Conservation (phyloP, 2,113 vertebrate genomes). For the Dryoscopus gambensis region DNA sequence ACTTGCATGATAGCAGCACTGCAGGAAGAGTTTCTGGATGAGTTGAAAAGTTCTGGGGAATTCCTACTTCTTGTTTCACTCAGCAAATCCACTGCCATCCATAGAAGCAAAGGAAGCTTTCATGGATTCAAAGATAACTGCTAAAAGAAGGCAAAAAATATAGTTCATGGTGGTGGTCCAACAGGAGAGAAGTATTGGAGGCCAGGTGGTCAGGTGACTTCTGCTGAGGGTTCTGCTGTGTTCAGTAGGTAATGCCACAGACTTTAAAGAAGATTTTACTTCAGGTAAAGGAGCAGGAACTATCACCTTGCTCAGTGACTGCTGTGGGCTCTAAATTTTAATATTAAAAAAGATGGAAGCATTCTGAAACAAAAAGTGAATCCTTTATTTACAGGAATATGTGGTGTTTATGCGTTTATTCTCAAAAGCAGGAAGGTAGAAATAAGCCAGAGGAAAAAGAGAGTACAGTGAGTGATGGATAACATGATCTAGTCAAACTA, state of each 20-base stretch:
- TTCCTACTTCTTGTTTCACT: neutral
- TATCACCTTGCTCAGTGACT: neutral
- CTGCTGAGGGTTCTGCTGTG: neutral
- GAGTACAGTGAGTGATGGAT: conserved; percentile 30
- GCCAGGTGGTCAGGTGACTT: neutral
- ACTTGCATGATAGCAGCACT: neutral
- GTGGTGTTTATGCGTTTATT: neutral
- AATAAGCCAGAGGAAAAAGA: conserved; percentile 22
- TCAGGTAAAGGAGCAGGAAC: neutral
- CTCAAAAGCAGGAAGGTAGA: conserved; percentile 31
- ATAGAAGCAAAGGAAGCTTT: neutral
- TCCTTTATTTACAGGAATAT: neutral
- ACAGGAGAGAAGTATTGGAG: neutral
- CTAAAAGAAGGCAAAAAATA: neutral
- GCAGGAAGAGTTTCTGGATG: neutral
- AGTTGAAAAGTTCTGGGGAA: neutral
- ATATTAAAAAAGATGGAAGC: neutral
- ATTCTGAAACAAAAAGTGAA: neutral
- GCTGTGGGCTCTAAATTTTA: neutral
- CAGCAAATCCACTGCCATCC: neutral
- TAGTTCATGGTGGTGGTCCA: neutral
- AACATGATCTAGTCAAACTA: conserved; percentile 38
- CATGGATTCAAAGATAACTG: neutral
- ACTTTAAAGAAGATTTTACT: neutral
- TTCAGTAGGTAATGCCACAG: neutral